Percentiles rank a stretch among this genome's conserved stretches.
Conservation (phyloP, 2,888 invertebrate species). For the Slavum lentiscoides region DNA sequence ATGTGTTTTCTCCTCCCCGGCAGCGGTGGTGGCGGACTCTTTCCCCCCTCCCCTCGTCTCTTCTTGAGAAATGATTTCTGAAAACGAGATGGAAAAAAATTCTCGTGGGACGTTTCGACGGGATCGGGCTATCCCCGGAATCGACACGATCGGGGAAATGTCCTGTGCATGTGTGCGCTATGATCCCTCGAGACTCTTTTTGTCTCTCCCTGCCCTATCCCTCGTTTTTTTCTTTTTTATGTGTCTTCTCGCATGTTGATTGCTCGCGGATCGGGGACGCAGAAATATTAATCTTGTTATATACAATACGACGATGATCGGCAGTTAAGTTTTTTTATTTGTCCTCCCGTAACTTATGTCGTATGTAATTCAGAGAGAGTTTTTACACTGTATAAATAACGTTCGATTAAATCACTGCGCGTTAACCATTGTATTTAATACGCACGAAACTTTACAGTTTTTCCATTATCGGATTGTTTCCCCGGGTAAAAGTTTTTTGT, state of each 20-base stretch:
- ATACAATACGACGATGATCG: constrained; percentile 1
- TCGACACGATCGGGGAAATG: constrained; percentile 20
- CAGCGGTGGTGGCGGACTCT: background rate
- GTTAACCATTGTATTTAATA: no score
- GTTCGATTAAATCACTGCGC: no score
- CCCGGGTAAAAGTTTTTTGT: no score
- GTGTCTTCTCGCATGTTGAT: constrained; percentile 38
- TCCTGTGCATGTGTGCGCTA: background rate
- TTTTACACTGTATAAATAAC: no score
- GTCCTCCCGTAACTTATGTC: background rate
- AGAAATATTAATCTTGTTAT: constrained; percentile 45
- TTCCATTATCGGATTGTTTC: no score
- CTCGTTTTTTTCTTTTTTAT: constrained; percentile 11
- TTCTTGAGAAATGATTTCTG: constrained; percentile 52
- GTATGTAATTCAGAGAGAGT: no score
- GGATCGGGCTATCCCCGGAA: constrained; percentile 28
- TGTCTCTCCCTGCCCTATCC: background rate
- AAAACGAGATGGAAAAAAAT: constrained; percentile 52
- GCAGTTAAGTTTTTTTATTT: background rate
- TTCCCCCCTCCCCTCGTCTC: background rate
- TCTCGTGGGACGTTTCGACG: constrained; percentile 50
- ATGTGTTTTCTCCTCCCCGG: constrained; percentile 24
- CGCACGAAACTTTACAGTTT: no score
- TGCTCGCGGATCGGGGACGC: constrained; percentile 32
- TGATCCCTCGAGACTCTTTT: constrained; percentile 19